Evolutionary conservation across 2,113 vertebrate species (phyloP).

Genomic region (Setophaga kirtlandii): DNA sequence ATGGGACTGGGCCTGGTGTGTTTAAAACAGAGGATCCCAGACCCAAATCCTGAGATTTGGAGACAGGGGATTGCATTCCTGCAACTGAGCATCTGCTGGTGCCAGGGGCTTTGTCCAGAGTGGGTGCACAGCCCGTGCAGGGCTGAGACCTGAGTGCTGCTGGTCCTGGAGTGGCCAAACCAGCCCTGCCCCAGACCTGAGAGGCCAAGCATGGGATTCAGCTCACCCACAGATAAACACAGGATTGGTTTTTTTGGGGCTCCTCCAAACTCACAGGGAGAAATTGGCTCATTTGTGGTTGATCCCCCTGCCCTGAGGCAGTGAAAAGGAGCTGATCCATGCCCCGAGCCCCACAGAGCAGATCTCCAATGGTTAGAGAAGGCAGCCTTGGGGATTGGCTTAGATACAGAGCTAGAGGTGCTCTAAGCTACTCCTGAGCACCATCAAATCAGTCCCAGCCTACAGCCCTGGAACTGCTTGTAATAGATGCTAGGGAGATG

Average conservation of each 20-base stretch:
- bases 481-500: not conserved
- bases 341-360: not conserved
- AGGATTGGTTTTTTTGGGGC: not conserved
- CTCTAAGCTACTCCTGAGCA: not conserved
- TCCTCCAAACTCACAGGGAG: not conserved
- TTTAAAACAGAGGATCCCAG: not conserved
- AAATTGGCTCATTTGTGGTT: not conserved
- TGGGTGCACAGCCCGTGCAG: fast-evolving
- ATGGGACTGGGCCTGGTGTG: not conserved
- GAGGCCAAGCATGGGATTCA: not conserved
- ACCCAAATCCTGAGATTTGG: not conserved
- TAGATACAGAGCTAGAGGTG: not conserved
- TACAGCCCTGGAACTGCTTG: not conserved
- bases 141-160: not conserved
- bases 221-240: fast-evolving
- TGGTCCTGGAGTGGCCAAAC: not conserved
- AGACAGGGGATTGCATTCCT: not conserved
- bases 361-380: not conserved
- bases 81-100: not conserved
- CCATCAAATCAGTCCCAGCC: not conserved
- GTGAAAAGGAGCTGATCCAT: not conserved
- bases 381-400: not conserved
- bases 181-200: not conserved
- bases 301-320: not conserved
- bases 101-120: not conserved